Evolutionary conservation across 2,113 vertebrate genomes (phyloP), one percentile per base, ranked within the genome.

Genomic region (Chaetorhynchus papuensis): DNA sequence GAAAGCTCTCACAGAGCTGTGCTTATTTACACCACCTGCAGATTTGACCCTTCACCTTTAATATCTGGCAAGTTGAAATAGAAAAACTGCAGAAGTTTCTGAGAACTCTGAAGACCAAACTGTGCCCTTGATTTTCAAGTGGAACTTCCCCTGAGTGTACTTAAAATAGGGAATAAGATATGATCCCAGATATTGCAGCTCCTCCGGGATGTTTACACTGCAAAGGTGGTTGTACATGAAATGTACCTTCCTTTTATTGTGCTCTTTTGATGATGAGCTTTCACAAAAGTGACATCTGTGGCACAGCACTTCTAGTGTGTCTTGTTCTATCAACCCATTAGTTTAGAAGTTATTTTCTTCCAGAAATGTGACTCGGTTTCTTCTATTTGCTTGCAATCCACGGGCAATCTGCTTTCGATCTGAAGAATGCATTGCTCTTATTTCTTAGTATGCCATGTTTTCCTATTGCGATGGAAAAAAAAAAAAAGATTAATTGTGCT

Each of bases 321-420:
- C 93, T 87, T 65, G 65, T 96, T 90, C 84, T 93, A 49, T 72
- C 5, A 22, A 88, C 56, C 71, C 87, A 24, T 89, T 92, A 86
- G 79, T 78, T 94, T 95, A 92, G 93, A 94, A 81, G 83, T 90
- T 23, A 81, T 94, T 97, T 96, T 94, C 86, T 45, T 89, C 83
- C 28, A 64, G 65, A 94, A 84, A 68, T n/a, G 83, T 93, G 80
- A 87, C 76, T 93, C 56, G 0, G 10, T 90, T 96, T 90, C 72
- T 95, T 94, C 92, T 92, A 76, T 87, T 92, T 96, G 90, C 94
- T 95, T 94, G 92, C 76, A 78, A 54, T 74, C 80, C 76, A 26
- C 0, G 2, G 86, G 63, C 79, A 95, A 63, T 74, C 93, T 75
- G 87, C 91, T 96, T 88, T 92, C 76, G 41, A 33, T 65, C 68